Percentiles rank a stretch among this genome's conserved stretches.
Evolutionary conservation across 2,797 vertebrate species (phyloP).

Genomic region (Chiloscyllium punctatum): DNA sequence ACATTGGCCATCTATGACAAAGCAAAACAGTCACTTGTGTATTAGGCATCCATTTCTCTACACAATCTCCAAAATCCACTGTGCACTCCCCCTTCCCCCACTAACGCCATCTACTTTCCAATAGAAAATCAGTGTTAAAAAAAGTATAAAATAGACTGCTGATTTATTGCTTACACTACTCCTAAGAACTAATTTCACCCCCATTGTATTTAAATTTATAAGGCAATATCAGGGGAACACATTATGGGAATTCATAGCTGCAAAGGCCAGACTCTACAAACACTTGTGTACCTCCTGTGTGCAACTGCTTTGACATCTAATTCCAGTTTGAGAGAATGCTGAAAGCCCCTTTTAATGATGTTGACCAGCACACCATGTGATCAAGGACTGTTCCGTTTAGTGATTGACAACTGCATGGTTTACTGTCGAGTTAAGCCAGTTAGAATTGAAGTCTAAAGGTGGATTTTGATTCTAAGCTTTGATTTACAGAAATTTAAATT

Average conservation of each 20-base stretch:
- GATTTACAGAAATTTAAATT: neutral
- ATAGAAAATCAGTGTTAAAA: neutral
- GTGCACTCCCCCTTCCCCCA: too few relatives aligned
- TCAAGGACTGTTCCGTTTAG: neutral
- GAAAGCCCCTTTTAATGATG: neutral
- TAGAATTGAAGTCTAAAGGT: constrained; percentile 4
- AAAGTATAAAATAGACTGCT: neutral
- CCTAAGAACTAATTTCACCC: neutral
- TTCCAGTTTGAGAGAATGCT: neutral
- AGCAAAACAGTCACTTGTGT: too few relatives aligned
- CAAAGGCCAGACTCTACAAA: neutral
- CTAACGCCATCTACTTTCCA: neutral
- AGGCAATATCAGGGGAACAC: neutral
- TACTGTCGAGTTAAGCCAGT: neutral
- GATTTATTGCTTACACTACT: neutral
- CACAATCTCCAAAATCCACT: neutral
- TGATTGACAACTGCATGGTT: neutral
- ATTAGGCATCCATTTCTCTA: neutral
- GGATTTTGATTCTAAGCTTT: constrained; percentile 5
- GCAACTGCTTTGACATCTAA: too few relatives aligned
- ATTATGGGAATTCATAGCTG: neutral
- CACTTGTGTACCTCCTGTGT: neutral
- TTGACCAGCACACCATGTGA: neutral
- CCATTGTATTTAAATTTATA: constrained; percentile 22
- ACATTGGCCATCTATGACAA: neutral